Percentiles rank a stretch among this genome's conserved stretches.
phyloP scores from a whole-genome alignment of 2,888 invertebrate species.

The Dexiosoma caninum region DNA sequence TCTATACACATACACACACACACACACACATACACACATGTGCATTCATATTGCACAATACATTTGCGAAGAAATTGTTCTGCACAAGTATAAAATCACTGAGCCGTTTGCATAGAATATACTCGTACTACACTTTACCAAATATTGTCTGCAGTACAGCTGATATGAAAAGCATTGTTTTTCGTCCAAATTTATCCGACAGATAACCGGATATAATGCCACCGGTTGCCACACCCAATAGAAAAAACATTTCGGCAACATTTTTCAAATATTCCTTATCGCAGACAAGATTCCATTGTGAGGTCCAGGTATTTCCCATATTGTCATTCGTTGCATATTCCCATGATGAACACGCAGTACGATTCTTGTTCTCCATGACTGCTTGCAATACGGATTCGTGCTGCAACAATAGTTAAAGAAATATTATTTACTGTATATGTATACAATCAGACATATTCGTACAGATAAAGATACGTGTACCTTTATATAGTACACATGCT shows the following conservation, averaged over 20 bases:
- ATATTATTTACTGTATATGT: background rate
- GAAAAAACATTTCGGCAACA: conserved; percentile 87
- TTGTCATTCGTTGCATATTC: conserved; percentile 80
- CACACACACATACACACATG: background rate
- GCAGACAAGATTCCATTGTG: conserved; percentile 88
- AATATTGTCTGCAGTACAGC: conserved; percentile 83
- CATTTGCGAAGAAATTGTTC: background rate
- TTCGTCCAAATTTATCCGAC: conserved; percentile 89
- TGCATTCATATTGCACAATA: background rate
- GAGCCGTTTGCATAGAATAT: background rate
- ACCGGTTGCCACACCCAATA: conserved; percentile 87
- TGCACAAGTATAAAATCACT: background rate
- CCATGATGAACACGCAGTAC: conserved; percentile 81
- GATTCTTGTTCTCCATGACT: conserved; percentile 63
- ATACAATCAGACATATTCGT: no score
- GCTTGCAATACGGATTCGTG: conserved; percentile 43
- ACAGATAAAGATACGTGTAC: background rate
- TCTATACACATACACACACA: background rate
- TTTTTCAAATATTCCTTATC: conserved; percentile 84
- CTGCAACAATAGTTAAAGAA: conserved; percentile 45
- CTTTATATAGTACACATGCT: no score
- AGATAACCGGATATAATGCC: conserved; percentile 88
- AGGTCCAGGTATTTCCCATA: conserved; percentile 83
- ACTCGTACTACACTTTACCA: conserved; percentile 79
- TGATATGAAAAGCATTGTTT: conserved; percentile 85